phyloP scores from a whole-genome alignment of 2,888 invertebrate genomes.

The Hololepta plana region DNA sequence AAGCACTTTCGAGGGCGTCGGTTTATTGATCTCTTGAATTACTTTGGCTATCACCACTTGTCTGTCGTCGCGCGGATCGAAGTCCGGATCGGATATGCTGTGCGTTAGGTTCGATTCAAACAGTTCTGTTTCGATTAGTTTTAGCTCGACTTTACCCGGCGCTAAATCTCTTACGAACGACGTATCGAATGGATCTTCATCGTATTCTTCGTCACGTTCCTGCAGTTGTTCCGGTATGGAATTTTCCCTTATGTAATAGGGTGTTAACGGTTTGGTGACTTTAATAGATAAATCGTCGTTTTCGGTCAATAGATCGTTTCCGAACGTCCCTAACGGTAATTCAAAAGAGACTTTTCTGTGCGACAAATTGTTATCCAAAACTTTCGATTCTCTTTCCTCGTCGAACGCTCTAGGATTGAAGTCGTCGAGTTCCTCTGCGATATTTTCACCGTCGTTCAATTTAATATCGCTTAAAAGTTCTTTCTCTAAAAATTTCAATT shows the following conservation, averaged over 20 bases:
- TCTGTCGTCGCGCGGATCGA: conserved; percentile 32
- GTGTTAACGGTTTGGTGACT: conserved; percentile 57
- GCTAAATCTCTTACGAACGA: conserved; percentile 34
- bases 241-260: conserved; percentile 54
- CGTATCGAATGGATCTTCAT: conserved; percentile 41
- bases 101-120: conserved; percentile 27
- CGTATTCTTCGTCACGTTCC: conserved; percentile 27
- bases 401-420: conserved; percentile 62
- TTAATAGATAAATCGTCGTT: conserved; percentile 35
- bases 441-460: conserved; percentile 8
- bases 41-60: conserved; percentile 18
- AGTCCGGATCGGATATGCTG: conserved; percentile 46
- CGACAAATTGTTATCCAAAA: conserved; percentile 18
- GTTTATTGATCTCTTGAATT: conserved; percentile 23
- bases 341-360: conserved; percentile 39
- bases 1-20: conserved; percentile 5
- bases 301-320: conserved; percentile 35
- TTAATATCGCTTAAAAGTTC: conserved; percentile 43
- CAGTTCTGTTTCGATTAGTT: conserved; percentile 35
- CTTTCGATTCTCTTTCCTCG: conserved; percentile 15
- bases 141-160: conserved; percentile 37
- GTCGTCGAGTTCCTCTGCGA: conserved; percentile 44
- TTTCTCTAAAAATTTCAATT: conserved; percentile 59
- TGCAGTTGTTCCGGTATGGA: conserved; percentile 37
- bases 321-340: conserved; percentile 31